Evolutionary conservation across 2,888 invertebrate genomes (phyloP), one percentile per base, ranked within the genome.

Genomic region (Lordiphosa andalusiaca): DNA sequence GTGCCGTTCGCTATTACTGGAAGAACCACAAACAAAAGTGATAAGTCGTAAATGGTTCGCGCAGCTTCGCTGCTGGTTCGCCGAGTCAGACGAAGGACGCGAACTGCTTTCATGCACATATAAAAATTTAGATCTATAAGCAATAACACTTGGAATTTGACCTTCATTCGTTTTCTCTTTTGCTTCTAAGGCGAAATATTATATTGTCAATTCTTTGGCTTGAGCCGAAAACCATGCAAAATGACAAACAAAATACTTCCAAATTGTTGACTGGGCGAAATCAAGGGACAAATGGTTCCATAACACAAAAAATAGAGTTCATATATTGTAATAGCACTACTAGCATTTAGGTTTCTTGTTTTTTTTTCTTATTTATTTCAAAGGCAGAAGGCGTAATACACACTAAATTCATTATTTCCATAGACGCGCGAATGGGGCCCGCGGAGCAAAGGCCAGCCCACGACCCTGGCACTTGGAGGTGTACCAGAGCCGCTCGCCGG

Each of bases 171-270:
- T 64, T 69, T 63, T 71, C 59, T 69, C 67, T 52, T 72, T 74
- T 78, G 72, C 68, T 67, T 70, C 69, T 86, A 86, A 86, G 86
- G 80, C 84, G 83, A 86, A 86, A 86, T 85, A 85, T 85, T 81
- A 80, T 80, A 85, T 86, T 86, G 86, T 86, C 86, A 85, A 77
- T 82, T 84, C 82, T 69, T 82, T 86, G 86, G 85, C 85, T 86
- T 73, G 85, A 86, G 86, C 86, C 86, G 71, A 78, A 84, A 86
- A 80, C 86, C 86, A 77, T 75, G 69, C 77, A 85, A 86, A 75
- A 77, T 85, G 85, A 86, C 85, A 85, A 84, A 80, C 3, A 74
- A 77, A 71, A 73, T 77, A 86, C 75, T 81, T 86, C 81, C 72
- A 71, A 71, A 67, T 44, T 53, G 42, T 50, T 41, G 39, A 44